phyloP scores from a whole-genome alignment of 2,113 vertebrate genomes.

The Tauraco erythrolophus region DNA sequence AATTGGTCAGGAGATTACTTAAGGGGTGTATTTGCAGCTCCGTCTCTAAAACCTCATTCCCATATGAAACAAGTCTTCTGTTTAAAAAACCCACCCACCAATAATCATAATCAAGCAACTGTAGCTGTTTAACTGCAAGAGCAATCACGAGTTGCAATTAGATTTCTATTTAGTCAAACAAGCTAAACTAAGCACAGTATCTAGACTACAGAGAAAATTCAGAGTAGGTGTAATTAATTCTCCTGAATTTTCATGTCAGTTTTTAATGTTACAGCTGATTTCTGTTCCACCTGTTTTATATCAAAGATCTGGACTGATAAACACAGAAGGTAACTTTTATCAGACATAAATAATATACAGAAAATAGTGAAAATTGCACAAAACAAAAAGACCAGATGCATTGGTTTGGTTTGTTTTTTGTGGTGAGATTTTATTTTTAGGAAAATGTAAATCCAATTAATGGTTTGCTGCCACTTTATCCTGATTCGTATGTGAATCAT shows the following conservation, averaged over 20 bases:
- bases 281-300: not conserved
- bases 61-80: not conserved
- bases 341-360: not conserved
- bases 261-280: not conserved
- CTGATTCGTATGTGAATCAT: not conserved
- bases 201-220: not conserved
- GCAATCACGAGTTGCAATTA: not conserved
- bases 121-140: not conserved
- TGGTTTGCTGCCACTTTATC: not conserved
- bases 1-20: not conserved
- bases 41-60: not conserved
- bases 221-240: not conserved
- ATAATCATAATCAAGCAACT: not conserved
- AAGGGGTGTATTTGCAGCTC: not conserved
- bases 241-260: not conserved
- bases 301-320: not conserved
- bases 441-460: not conserved
- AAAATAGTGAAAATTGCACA: not conserved
- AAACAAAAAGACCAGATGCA: not conserved
- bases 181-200: not conserved
- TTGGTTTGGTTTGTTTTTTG: not conserved
- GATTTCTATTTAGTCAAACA: not conserved
- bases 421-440: not conserved
- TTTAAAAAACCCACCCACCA: not conserved
- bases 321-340: not conserved